Evolutionary conservation across 2,113 vertebrate species (phyloP).

Genomic region (Podiceps cristatus): DNA sequence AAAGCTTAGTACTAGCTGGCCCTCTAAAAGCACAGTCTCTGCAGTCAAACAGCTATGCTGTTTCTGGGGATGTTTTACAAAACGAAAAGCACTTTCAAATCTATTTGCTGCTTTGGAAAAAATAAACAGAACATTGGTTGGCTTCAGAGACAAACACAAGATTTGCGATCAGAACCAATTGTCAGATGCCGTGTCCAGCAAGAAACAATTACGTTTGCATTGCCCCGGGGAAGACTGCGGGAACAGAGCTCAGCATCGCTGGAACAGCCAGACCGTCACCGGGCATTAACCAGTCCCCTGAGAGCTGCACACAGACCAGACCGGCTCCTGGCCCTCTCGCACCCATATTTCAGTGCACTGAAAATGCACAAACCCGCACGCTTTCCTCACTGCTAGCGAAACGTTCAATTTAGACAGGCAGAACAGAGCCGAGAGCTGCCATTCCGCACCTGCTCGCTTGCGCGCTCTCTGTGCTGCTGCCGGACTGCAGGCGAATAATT

Average conservation of each 20-base stretch:
- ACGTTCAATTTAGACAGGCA: accelerated
- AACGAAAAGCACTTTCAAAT: not conserved
- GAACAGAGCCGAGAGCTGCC: not conserved
- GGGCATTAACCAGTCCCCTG: accelerated
- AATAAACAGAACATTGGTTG: not conserved
- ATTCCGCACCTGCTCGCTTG: accelerated
- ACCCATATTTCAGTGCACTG: accelerated
- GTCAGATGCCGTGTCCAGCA: not conserved
- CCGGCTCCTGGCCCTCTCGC: not conserved
- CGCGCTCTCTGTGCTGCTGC: not conserved
- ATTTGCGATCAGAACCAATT: not conserved
- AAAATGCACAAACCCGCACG: not conserved
- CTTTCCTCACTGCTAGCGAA: not conserved
- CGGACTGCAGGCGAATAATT: accelerated
- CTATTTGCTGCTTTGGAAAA: not conserved
- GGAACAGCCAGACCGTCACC: not conserved
- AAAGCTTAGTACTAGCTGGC: not conserved
- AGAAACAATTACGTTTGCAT: not conserved
- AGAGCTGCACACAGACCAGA: not conserved
- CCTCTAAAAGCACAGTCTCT: not conserved
- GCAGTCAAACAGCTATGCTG: not conserved
- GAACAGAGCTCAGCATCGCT: not conserved
- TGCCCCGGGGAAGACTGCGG: not conserved
- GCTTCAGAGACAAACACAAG: not conserved
- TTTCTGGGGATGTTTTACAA: accelerated